Evolutionary conservation across 1,140 invertebrate genomes (phyloP), one percentile per base, ranked within the genome.

Genomic region (Monomorium pharaonis): DNA sequence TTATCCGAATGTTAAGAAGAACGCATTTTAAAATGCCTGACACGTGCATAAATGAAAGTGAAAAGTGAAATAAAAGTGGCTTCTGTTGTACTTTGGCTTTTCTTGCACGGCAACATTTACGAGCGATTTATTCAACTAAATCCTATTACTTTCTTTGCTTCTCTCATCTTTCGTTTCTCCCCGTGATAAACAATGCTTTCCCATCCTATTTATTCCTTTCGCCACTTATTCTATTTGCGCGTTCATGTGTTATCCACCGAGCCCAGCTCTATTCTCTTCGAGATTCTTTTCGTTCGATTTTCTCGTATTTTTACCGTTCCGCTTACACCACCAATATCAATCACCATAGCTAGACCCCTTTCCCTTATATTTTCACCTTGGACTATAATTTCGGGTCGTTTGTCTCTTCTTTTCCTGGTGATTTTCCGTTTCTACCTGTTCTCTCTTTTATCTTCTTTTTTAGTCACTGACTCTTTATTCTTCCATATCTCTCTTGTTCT

Each of bases 321-420:
- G 16, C 33, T 21, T 81, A 54, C 14, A 37, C 9, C 27, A 72
- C 37, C 24, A 33, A 9, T 74, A 83, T 83, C 37, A 83, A 83
- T 83, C 63, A 44, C 18, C 18, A 80, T 81, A 72, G 24, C 56
- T 60, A 18, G 10, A 58, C 18, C 14, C 27, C 12, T 16, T 42
- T 56, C 21, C 56, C 21, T 70, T n/a, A 37, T 72, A 83, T 83
- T 58, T 58, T 47, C 37, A 60, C 18, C 18, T 58, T 7, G 9
- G n/a, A 72, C 33, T 33, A 42, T 47, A 83, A 58, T 83, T 72
- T 83, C 7, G 4, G 78, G 10, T 56, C 14, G n/a, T 74, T 72
- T 58, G n/a, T 83, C 33, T 74, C 12, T n/a, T 24, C 51, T 58
- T 27, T 60, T 81, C 33, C 54, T 81, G 24, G 0, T 18, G 42